Base-by-base conservation (phyloP, 2,113 vertebrate species). In the Notarius quadriscutis region DNA sequence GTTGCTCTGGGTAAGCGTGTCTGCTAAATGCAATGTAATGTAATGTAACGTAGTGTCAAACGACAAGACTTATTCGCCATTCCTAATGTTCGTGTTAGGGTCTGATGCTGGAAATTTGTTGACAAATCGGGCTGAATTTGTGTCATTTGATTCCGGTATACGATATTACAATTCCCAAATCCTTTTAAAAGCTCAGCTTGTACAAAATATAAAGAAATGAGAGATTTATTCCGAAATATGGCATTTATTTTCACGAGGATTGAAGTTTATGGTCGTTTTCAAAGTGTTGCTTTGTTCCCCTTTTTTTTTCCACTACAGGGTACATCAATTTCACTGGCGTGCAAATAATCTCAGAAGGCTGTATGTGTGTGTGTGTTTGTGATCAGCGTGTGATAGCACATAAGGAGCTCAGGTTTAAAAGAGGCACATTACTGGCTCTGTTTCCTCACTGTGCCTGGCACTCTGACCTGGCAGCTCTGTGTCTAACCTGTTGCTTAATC, bases 401-500 rank as follows among this genome's bases (percentile, higher is more conserved):
- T 79, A 67, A 71, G 75, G 62, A 69, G 84, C 57, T 86, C 67
- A 63, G 81, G 86, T 79, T 85, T 87, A 79, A 88, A 90, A 86
- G 62, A 53, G 72, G 62, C 55, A 51, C 72, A 81, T 87, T 92
- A 86, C 80, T 84, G 79, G 51, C 50, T 86, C 84, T 27, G 60
- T 83, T 82, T 84, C 85, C 75, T 77, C 53, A 74, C 60, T 71
- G 48, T 60, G 87, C 55, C 81, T 78, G 71, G 87, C 77, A 57
- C 86, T 84, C 50, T 86, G 84, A 87, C 83, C 89, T 79, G 85
- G 67, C 86, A 80, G 15, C 55, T 67, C 77, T 78, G 86, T 85
- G 77, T 65, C 25, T 81, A 86, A 87, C 85, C 81, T 87, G 87
- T 84, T 87, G 91, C 87, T 86, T 90, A 90, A 91, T 89, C 80